Evolutionary conservation across 2,888 invertebrate genomes (phyloP).

Genomic region (Caenorhabditis plicata): DNA sequence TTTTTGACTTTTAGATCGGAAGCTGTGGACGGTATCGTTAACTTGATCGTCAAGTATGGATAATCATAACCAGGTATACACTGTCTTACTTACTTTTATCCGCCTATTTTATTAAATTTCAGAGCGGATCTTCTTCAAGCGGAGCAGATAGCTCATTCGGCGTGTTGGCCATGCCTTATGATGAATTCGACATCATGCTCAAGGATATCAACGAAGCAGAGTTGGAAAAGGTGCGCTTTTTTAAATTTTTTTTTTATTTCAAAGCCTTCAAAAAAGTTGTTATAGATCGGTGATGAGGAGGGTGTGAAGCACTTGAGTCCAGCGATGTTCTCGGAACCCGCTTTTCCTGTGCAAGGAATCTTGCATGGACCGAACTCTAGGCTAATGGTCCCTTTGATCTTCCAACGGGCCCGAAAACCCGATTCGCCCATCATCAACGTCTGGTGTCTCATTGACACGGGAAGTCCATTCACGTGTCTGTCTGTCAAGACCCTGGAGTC

Average conservation of each 20-base stretch:
- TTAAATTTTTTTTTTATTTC: conserved; percentile 3
- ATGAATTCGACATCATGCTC: conserved; percentile 19
- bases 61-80: no score
- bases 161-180: conserved; percentile 15
- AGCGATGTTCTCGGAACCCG: background rate
- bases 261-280: conserved; percentile 4
- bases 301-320: conserved; percentile 3
- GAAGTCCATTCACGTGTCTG: conserved; percentile 10
- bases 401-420: conserved; percentile 6
- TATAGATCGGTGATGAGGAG: conserved; percentile 5
- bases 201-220: conserved; percentile 20
- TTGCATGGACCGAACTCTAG: conserved; percentile 9
- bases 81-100: no score
- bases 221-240: conserved; percentile 22
- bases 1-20: no score
- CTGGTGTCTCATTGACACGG: conserved; percentile 16
- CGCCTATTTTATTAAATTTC: no score
- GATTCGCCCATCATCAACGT: conserved; percentile 4
- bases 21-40: no score
- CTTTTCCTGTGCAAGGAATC: conserved; percentile 10
- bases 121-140: no score
- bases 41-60: no score
- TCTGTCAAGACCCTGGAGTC: conserved; percentile 7
- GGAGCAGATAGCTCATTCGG: no score
- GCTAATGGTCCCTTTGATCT: conserved; percentile 11